Evolutionary conservation across 2,797 vertebrate genomes (phyloP).

Genomic region (Falco peregrinus): DNA sequence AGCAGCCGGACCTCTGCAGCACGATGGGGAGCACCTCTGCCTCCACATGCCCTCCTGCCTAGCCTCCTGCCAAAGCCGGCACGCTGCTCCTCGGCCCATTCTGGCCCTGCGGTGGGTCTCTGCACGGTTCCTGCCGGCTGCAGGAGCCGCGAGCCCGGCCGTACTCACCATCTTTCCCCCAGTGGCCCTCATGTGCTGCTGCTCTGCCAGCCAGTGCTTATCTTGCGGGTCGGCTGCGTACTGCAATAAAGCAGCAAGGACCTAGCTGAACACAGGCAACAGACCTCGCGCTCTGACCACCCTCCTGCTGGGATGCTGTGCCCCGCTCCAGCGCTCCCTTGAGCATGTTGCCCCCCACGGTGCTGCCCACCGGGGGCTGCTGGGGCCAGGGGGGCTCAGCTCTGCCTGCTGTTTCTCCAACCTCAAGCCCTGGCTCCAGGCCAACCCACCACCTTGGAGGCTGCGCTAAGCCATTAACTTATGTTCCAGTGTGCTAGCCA

Average conservation of each 20-base stretch:
- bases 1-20: fast-evolving
- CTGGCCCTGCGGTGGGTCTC: neutral
- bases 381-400: neutral
- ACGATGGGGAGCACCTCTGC: neutral
- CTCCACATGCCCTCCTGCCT: neutral
- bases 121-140: neutral
- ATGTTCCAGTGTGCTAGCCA: neutral
- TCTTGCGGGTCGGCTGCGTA: conserved; percentile 96
- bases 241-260: conserved; percentile 74
- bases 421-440: neutral
- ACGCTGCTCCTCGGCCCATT: neutral
- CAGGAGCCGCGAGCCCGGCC: neutral
- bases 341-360: too few relatives aligned
- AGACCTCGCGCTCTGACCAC: neutral
- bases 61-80: neutral
- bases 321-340: neutral
- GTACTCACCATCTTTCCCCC: conserved; percentile 96
- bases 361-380: neutral
- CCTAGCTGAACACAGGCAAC: neutral
- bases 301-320: neutral
- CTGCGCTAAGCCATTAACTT: fast-evolving
- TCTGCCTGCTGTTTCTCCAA: neutral
- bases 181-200: conserved; percentile 96
- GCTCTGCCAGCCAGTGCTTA: conserved; percentile 97
- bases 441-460: fast-evolving